These are phyloP conservation scores for Zenarchopterus dispar DNA, from an alignment of 2,797 vertebrate genomes.

Conservation along the genomic window DNA sequence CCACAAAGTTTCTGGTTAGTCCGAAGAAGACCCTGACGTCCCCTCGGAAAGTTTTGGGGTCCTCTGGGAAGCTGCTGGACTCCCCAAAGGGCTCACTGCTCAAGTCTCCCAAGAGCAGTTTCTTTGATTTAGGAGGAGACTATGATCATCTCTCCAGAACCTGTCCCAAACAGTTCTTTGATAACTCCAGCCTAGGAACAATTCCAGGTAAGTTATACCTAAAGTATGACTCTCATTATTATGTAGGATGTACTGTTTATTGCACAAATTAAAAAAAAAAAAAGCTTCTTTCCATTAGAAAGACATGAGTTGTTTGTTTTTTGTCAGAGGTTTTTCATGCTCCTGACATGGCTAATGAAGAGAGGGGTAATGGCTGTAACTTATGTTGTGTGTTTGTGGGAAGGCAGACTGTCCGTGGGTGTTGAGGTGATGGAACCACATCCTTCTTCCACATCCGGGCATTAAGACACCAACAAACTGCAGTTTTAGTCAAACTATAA, in stretches of 20 bases:
- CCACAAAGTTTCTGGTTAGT: slow-evolving; percentile 39
- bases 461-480: too few species aligned
- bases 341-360: too few species aligned
- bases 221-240: rapidly evolving
- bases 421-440: too few species aligned
- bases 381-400: too few species aligned
- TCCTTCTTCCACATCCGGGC: too few species aligned
- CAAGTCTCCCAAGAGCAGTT: slow-evolving; percentile 71
- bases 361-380: too few species aligned
- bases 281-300: too few species aligned
- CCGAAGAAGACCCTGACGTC: slow-evolving; percentile 36
- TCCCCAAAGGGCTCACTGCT: slow-evolving; percentile 41
- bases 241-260: too few species aligned
- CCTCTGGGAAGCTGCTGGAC: slow-evolving; percentile 30
- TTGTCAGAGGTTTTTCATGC: too few species aligned
- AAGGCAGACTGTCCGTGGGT: too few species aligned
- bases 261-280: background rate
- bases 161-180: slow-evolving; percentile 79
- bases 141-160: slow-evolving; percentile 41
- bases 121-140: slow-evolving; percentile 61
- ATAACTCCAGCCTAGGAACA: slow-evolving; percentile 78
- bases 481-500: too few species aligned
- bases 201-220: slow-evolving; percentile 60
- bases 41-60: slow-evolving; percentile 21
- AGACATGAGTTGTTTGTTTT: too few species aligned